Percentiles rank a stretch among this genome's conserved stretches.
Conservation (phyloP, 2,888 invertebrate species). For the Plebejus melissa region DNA sequence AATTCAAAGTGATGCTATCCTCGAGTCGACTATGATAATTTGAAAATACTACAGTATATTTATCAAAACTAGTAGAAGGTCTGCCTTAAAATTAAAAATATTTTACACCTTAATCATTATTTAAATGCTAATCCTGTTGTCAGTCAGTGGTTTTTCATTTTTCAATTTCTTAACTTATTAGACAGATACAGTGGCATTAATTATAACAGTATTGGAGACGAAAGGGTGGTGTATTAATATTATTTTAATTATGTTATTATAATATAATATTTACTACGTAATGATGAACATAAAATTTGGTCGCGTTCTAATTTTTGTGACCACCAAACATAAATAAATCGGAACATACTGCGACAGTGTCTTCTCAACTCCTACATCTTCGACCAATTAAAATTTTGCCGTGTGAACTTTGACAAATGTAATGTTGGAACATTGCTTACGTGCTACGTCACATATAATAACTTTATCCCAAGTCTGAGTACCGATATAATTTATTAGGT, state of each 20-base stretch:
- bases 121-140: neutral
- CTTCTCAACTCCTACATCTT: neutral
- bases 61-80: too few relatives aligned
- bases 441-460: slow-evolving; percentile 8
- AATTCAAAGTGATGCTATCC: slow-evolving; percentile 11
- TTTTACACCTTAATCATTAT: too few relatives aligned
- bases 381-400: neutral
- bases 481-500: slow-evolving; percentile 13
- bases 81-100: neutral
- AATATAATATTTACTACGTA: too few relatives aligned
- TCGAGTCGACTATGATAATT: neutral
- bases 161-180: too few relatives aligned
- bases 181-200: too few relatives aligned
- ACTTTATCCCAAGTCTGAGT: slow-evolving; percentile 4
- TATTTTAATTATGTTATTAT: too few relatives aligned
- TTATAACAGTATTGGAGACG: too few relatives aligned
- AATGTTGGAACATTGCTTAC: slow-evolving; percentile 11
- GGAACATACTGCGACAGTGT: neutral
- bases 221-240: too few relatives aligned
- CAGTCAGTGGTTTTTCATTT: neutral
- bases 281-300: too few relatives aligned
- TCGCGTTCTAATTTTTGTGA: too few relatives aligned
- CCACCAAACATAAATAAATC: too few relatives aligned
- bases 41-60: neutral
- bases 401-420: neutral